These are phyloP conservation scores for Scaptomyza polygonia DNA, from an alignment of 2,888 invertebrate species.

Conservation along the genomic window DNA sequence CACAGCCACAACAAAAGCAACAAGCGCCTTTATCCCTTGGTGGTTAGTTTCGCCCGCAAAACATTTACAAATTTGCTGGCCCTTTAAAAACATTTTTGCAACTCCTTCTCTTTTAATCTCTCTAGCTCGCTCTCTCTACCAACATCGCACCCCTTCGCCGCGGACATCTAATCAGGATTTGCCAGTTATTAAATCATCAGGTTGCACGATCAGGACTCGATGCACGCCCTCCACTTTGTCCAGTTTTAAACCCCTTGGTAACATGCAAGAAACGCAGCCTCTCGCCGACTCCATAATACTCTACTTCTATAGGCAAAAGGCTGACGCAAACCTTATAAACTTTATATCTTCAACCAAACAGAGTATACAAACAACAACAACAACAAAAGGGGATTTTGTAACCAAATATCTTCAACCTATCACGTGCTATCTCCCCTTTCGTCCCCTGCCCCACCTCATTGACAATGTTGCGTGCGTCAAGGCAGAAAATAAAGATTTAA, in stretches of 20 bases:
- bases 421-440: background rate
- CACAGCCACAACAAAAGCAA: conserved; percentile 38
- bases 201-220: conserved; percentile 63
- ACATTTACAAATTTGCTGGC: conserved; percentile 45
- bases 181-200: conserved; percentile 74
- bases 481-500: conserved; percentile 76
- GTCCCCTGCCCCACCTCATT: background rate
- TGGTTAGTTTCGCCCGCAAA: conserved; percentile 49
- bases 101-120: too few relatives aligned
- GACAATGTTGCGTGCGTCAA: conserved; percentile 53
- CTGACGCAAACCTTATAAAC: background rate
- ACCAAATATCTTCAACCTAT: conserved; percentile 45
- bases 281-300: background rate
- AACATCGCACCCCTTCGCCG: too few relatives aligned
- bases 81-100: conserved; percentile 4
- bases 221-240: background rate
- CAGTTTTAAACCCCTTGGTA: conserved; percentile 42
- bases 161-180: conserved; percentile 54
- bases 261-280: conserved; percentile 45
- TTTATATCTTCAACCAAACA: background rate
- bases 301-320: background rate
- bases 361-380: background rate
- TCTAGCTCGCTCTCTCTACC: too few relatives aligned
- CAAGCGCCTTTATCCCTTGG: conserved; percentile 47
- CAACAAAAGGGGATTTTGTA: conserved; percentile 15